These are phyloP conservation scores for Steinernema scapterisci DNA, from an alignment of 2,888 invertebrate genomes.

Conservation along the genomic window DNA sequence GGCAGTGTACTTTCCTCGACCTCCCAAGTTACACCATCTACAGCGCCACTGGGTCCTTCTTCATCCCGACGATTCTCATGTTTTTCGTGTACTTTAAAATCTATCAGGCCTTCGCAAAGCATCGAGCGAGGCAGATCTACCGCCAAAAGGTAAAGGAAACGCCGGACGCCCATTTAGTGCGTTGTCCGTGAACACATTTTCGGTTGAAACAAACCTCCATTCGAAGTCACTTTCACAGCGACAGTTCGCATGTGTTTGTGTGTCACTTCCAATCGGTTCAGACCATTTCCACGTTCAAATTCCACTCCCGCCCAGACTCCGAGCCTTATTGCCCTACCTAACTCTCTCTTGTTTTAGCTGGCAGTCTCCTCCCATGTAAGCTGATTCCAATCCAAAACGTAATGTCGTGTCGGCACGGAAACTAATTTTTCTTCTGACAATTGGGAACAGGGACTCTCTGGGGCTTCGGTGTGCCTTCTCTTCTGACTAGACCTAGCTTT, in stretches of 20 bases:
- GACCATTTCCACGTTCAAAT: not conserved
- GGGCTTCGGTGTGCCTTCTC: constrained; percentile 10
- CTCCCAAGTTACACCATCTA: constrained; percentile 70
- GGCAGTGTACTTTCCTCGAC: constrained; percentile 61
- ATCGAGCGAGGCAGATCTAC: constrained; percentile 68
- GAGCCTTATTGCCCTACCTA: constrained; percentile 29
- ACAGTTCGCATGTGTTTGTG: constrained; percentile 32
- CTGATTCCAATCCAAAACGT: constrained; percentile 13
- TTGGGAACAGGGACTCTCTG: not conserved
- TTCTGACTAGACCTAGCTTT: constrained; percentile 9
- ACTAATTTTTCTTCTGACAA: not conserved
- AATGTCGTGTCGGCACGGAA: constrained; percentile 20
- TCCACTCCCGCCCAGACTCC: not conserved
- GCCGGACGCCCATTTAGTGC: not conserved
- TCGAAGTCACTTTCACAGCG: constrained; percentile 25
- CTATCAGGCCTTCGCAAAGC: constrained; percentile 73
- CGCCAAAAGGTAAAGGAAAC: constrained; percentile 63
- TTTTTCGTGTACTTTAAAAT: constrained; percentile 98
- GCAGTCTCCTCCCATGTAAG: constrained; percentile 67
- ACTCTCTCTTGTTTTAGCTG: constrained; percentile 58
- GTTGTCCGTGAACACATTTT: constrained; percentile 29
- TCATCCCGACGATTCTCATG: constrained; percentile 98
- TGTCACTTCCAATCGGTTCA: constrained; percentile 19
- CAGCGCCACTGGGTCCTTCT: constrained; percentile 82
- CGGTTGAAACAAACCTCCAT: not conserved